Evolutionary conservation across 2,797 vertebrate genomes (phyloP), one percentile per base, ranked within the genome.

Genomic region (Alectoris magna): DNA sequence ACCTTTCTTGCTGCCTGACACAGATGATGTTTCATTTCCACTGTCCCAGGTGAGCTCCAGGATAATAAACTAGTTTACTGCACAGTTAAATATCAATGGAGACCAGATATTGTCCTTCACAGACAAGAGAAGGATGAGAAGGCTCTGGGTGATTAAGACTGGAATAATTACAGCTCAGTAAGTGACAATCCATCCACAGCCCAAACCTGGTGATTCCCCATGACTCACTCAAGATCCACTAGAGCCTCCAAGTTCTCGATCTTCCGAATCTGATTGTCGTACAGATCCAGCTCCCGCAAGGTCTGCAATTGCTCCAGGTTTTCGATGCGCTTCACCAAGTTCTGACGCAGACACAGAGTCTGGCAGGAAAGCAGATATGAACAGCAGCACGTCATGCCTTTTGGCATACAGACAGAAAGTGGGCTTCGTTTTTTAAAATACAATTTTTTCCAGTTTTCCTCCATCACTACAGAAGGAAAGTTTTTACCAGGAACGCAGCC

Each of bases 231-330:
- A 24, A 99, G 96, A 34, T 99, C 98, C 58, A 97, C 98, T 73
- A 99, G 98, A 41, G 97, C 96, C 82, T 99, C 98, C 96, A 99
- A 97, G 95, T 99, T 99, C 97, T 99, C 99, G 39, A 99, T 98
- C 97, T 98, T 99, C 93, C 98, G 98, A 88, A 99, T 98, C 93
- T 99, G 99, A 98, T 99, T 99, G 98, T 99, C 99, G 44, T 99
- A 99, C 77, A 99, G 98, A 96, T 99, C 99, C 96, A 99, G 97
- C 81, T 99, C 99, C 66, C 95, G 96, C 84, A 99, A 97, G 53
- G 97, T 98, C 56, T 95, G 97, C 91, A 99, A 91, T 38, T 98
- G 98, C 39, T 99, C 98, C 82, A 99, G 97, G 96, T 99, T 99
- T 97, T 99, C 99, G 90, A 99, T 99, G 94, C 97, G 97, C 95